phyloP scores from a whole-genome alignment of 2,113 vertebrate genomes.

The Erinaceus europaeus region DNA sequence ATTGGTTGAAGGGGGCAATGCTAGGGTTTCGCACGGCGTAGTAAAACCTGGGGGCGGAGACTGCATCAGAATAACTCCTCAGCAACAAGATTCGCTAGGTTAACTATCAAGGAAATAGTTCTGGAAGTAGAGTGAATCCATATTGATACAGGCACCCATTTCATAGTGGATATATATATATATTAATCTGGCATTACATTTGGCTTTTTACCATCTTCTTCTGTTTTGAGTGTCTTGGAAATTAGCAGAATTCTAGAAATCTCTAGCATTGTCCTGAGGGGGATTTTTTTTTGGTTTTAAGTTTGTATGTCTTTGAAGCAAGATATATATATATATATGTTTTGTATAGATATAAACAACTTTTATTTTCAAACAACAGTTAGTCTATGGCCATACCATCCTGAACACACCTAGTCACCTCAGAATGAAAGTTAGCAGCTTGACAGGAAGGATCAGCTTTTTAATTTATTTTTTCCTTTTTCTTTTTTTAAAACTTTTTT shows the following conservation, averaged over 20 bases:
- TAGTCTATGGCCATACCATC: too few relatives aligned
- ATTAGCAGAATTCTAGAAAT: neutral
- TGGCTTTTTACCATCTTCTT: neutral
- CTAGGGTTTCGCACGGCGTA: too few relatives aligned
- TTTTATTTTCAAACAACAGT: too few relatives aligned
- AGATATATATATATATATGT: too few relatives aligned
- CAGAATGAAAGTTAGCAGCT: conserved; percentile 37
- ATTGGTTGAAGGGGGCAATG: too few relatives aligned
- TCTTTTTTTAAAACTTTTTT: too few relatives aligned
- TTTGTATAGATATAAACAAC: too few relatives aligned
- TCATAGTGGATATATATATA: neutral
- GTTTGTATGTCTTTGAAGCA: conserved; percentile 53
- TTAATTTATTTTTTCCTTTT: too few relatives aligned
- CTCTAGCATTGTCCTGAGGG: conserved; percentile 34
- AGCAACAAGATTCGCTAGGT: too few relatives aligned
- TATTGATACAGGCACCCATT: neutral
- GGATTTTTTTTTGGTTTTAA: conserved; percentile 52
- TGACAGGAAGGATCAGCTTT: conserved; percentile 4
- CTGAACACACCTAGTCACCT: too few relatives aligned
- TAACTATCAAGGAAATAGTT: neutral
- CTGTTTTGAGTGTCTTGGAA: neutral
- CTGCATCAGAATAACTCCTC: too few relatives aligned
- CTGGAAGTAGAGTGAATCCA: neutral
- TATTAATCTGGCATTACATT: neutral
- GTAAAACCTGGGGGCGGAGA: too few relatives aligned